A percentile compares a stretch with the other conserved stretches of the same genome.
Evolutionary conservation across 2,797 vertebrate genomes (phyloP).

Genomic region (Peromyscus melanophrys): DNA sequence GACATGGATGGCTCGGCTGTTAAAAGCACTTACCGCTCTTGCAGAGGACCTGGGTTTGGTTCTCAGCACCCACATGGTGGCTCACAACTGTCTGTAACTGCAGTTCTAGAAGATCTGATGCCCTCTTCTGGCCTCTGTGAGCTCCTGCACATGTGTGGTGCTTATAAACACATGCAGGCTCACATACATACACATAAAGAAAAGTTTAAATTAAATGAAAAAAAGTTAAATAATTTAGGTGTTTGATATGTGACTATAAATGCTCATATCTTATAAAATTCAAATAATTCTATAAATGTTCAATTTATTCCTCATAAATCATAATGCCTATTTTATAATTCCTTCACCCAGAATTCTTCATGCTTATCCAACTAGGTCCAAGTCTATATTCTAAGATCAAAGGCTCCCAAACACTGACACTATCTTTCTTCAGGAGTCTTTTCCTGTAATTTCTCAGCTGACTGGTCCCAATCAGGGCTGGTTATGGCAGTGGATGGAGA

Average conservation of each 20-base stretch:
- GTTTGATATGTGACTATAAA: neutral
- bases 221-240: neutral
- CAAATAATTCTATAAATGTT: slow-evolving; percentile 4
- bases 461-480: neutral
- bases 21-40: neutral
- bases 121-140: neutral
- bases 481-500: neutral
- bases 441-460: slow-evolving; percentile 4
- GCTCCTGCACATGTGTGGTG: neutral
- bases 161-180: too few relatives aligned
- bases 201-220: neutral
- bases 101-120: neutral
- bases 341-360: neutral
- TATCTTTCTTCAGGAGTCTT: neutral
- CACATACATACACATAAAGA: neutral
- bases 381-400: neutral
- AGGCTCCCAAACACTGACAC: neutral
- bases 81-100: neutral
- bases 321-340: neutral
- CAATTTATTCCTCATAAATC: slow-evolving; percentile 24
- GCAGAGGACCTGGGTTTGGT: neutral
- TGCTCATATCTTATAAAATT: slow-evolving; percentile 19
- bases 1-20: neutral
- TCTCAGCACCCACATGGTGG: neutral
- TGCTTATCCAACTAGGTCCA: neutral